Percentiles rank a stretch among this genome's conserved stretches.
phyloP scores from a whole-genome alignment of 2,797 vertebrate species.

The Alauda arvensis region DNA sequence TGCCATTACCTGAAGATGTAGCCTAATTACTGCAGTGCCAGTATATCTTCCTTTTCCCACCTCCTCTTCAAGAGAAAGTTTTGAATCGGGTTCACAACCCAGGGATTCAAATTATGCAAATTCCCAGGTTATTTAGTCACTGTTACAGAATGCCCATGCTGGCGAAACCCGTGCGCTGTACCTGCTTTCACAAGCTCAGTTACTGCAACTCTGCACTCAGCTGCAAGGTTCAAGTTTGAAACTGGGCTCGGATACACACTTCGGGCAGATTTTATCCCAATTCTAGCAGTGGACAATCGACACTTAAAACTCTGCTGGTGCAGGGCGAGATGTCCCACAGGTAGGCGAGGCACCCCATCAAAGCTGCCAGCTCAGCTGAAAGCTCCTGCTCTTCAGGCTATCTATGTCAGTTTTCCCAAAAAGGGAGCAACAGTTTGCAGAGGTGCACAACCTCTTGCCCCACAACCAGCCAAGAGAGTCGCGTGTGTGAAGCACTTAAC shows the following conservation, averaged over 20 bases:
- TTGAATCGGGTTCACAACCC: background rate
- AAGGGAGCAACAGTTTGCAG: background rate
- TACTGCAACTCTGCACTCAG: background rate
- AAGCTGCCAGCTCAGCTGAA: background rate
- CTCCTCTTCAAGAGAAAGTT: background rate
- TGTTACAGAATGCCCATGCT: background rate
- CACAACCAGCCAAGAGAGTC: background rate
- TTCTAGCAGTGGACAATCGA: background rate
- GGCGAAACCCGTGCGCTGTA: background rate
- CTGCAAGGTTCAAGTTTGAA: background rate
- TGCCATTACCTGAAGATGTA: background rate
- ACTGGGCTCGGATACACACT: background rate
- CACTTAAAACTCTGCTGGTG: background rate
- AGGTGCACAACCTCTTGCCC: too few species aligned
- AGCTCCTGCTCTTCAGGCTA: background rate
- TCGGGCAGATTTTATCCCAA: background rate
- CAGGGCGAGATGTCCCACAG: background rate
- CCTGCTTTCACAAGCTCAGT: conserved; percentile 2
- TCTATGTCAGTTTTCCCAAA: background rate
- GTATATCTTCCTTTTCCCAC: background rate
- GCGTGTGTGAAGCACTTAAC: rapidly evolving
- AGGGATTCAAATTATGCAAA: conserved; percentile 3
- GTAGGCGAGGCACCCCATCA: rapidly evolving
- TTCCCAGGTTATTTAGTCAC: background rate
- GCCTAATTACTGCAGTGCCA: background rate